Evolutionary conservation across 2,797 vertebrate species (phyloP).

Genomic region (Crenuchus spilurus): DNA sequence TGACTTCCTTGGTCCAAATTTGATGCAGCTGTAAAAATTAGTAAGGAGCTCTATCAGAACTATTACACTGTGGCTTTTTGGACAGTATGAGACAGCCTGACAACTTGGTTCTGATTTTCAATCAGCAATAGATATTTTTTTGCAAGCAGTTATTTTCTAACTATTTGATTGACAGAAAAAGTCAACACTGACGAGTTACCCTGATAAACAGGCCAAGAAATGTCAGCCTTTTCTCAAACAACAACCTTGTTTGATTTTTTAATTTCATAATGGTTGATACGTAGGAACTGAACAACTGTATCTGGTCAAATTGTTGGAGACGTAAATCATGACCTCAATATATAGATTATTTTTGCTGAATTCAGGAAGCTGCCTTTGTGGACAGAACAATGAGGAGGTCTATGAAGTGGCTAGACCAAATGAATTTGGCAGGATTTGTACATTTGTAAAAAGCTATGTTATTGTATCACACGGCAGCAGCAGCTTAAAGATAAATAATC

Average conservation of each 20-base stretch:
- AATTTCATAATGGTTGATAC: neutral
- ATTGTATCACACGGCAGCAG: neutral
- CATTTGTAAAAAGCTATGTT: neutral
- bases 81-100: neutral
- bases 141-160: neutral
- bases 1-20: too few species aligned
- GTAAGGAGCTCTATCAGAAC: too few species aligned
- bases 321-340: conserved; percentile 14
- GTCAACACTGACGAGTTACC: neutral
- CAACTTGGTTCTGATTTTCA: neutral
- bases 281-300: neutral
- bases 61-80: neutral
- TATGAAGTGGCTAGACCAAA: neutral
- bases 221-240: neutral
- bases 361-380: conserved; percentile 3
- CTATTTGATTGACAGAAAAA: conserved; percentile 6
- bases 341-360: conserved; percentile 15
- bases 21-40: too few species aligned
- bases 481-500: conserved; percentile 3
- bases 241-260: conserved; percentile 1
- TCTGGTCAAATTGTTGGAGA: conserved; percentile 9
- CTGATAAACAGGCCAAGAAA: conserved; percentile 9
- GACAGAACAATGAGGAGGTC: conserved; percentile 6
- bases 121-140: neutral
- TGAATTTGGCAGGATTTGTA: conserved; percentile 17